Conservation (phyloP, 2,797 vertebrate species). For the Rousettus madagascariensis region DNA sequence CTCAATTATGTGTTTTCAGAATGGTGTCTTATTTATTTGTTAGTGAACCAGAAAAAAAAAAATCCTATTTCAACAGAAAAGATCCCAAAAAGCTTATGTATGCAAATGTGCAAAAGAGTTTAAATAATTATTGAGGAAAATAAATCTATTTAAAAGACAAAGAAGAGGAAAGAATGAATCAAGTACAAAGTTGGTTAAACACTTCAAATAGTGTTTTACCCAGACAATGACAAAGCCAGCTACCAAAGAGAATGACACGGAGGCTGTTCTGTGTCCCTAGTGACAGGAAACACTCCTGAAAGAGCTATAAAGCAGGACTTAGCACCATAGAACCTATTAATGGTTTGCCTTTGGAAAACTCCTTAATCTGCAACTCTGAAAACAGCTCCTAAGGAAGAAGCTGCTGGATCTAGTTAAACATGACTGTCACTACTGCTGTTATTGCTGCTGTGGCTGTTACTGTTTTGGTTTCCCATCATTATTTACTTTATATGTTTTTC, state of each 20-base stretch:
- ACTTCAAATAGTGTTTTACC: background rate
- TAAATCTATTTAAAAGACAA: background rate
- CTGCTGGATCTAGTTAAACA: background rate
- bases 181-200: background rate
- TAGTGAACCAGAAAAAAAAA: background rate
- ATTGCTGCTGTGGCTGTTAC: too few relatives aligned
- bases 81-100: background rate
- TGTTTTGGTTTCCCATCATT: background rate
- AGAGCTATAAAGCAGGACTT: background rate
- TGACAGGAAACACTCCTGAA: background rate
- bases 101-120: background rate
- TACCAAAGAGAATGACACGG: background rate
- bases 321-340: background rate
- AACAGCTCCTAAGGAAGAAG: background rate
- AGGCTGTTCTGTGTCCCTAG: background rate
- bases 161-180: background rate
- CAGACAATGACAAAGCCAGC: background rate
- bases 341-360: background rate
- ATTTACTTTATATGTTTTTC: background rate
- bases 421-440: too few relatives aligned
- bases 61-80: background rate
- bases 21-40: background rate
- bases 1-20: background rate
- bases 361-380: background rate
- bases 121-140: background rate